phyloP scores from a whole-genome alignment of 2,797 vertebrate genomes.

The Cossypha dichroa region DNA sequence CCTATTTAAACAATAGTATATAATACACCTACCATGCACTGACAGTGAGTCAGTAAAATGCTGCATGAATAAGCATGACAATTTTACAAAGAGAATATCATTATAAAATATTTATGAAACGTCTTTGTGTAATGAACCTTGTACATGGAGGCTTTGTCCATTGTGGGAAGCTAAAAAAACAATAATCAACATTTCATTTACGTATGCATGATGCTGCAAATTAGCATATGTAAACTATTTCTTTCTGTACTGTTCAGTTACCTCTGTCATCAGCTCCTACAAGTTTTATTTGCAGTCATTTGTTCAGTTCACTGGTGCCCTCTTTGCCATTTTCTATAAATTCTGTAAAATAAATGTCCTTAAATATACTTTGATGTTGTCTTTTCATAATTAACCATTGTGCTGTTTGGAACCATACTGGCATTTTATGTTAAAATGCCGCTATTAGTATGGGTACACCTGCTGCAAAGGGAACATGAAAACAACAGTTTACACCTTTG shows the following conservation, averaged over 20 bases:
- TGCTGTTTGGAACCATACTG: conserved; percentile 80
- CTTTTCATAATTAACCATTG: conserved; percentile 82
- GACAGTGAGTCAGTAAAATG: conserved; percentile 79
- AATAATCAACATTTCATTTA: conserved; percentile 91
- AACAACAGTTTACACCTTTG: conserved; percentile 71
- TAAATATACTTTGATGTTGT: conserved; percentile 78
- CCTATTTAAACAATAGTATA: conserved; percentile 56
- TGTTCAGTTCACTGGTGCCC: conserved; percentile 69
- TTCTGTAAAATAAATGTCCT: conserved; percentile 80
- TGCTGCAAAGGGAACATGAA: conserved; percentile 74
- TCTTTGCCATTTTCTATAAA: conserved; percentile 73
- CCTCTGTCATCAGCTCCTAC: conserved; percentile 74
- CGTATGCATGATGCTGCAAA: conserved; percentile 88
- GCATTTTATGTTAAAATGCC: conserved; percentile 83
- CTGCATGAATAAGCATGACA: conserved; percentile 74
- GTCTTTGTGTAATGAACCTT: conserved; percentile 87
- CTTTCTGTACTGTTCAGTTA: conserved; percentile 77
- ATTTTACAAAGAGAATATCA: conserved; percentile 88
- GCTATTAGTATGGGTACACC: conserved; percentile 78
- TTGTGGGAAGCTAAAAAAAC: conserved; percentile 85
- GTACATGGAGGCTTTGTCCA: conserved; percentile 93
- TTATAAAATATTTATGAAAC: conserved; percentile 93
- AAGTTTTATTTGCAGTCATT: conserved; percentile 75
- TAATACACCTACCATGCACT: conserved; percentile 78
- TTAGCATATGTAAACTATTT: conserved; percentile 75